phyloP scores from a whole-genome alignment of 2,113 vertebrate genomes.

The Cinclus mexicanus region DNA sequence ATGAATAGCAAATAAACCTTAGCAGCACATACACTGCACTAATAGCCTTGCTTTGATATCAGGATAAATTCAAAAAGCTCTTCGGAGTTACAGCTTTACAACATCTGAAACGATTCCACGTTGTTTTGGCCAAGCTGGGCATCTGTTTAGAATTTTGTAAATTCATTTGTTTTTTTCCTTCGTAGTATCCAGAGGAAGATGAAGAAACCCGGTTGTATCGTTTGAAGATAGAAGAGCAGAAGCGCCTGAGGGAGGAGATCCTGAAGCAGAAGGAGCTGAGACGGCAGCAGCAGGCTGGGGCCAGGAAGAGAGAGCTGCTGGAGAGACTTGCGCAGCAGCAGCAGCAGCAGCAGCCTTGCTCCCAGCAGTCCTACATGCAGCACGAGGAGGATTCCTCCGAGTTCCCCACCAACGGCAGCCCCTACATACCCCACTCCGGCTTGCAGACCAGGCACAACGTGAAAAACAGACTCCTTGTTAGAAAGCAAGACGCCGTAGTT shows the following conservation, averaged over 20 bases:
- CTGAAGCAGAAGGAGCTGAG: conserved; percentile 91
- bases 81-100: neutral
- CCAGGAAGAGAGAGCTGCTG: conserved; percentile 90
- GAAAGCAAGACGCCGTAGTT: conserved; percentile 57
- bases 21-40: neutral
- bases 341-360: conserved; percentile 60
- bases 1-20: conserved; percentile 30
- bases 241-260: conserved; percentile 92
- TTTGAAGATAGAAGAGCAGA: conserved; percentile 96
- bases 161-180: neutral
- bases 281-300: conserved; percentile 93
- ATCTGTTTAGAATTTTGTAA: neutral
- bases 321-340: conserved; percentile 84
- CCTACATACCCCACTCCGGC: conserved; percentile 70
- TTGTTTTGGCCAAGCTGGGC: neutral
- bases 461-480: conserved; percentile 78
- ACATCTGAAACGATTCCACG: neutral
- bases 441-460: conserved; percentile 73
- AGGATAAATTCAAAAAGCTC: neutral
- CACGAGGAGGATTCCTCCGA: conserved; percentile 46
- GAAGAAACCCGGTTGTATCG: conserved; percentile 93
- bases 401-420: conserved; percentile 69
- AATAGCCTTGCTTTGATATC: neutral
- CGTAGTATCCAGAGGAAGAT: conserved; percentile 89
- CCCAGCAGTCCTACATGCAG: conserved; percentile 43